Percentiles rank a stretch among this genome's conserved stretches.
phyloP scores from a whole-genome alignment of 2,797 vertebrate genomes.

The Girardinus metallicus region DNA sequence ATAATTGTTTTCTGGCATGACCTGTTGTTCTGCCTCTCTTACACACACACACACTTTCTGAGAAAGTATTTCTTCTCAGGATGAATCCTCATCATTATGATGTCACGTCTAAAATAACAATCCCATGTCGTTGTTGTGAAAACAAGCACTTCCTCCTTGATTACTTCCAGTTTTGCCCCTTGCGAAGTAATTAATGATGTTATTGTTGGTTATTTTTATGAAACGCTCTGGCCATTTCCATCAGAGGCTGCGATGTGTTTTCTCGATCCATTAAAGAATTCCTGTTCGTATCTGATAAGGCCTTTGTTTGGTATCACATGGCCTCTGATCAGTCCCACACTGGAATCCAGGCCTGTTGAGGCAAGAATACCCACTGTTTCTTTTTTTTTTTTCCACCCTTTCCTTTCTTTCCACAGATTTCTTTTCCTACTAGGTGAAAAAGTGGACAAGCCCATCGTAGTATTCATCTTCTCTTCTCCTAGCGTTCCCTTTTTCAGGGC shows the following conservation, averaged over 20 bases:
- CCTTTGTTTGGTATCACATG: slow-evolving; percentile 64
- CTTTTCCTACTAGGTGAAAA: not conserved
- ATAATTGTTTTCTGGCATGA: not conserved
- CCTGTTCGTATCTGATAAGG: slow-evolving; percentile 46
- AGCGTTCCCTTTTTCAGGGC: not conserved
- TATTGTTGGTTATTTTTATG: slow-evolving; percentile 3
- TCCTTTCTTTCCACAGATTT: not conserved
- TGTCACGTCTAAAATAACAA: slow-evolving; percentile 1
- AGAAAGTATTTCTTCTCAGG: not conserved
- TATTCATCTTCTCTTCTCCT: not conserved
- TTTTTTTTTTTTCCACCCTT: not conserved
- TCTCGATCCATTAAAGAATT: slow-evolving; percentile 30
- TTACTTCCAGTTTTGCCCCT: not conserved
- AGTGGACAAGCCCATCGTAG: not conserved
- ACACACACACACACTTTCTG: not conserved
- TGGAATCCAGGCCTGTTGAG: slow-evolving; percentile 69
- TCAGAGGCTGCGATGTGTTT: slow-evolving; percentile 23
- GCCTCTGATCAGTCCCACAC: slow-evolving; percentile 45
- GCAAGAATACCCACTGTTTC: slow-evolving; percentile 43
- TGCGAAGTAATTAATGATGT: not conserved
- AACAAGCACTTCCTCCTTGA: not conserved
- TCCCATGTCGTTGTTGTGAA: not conserved
- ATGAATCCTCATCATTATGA: not conserved
- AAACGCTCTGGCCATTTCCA: slow-evolving; percentile 5
- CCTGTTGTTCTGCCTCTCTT: not conserved